Percentiles rank a stretch among this genome's conserved stretches.
phyloP scores from a whole-genome alignment of 2,113 vertebrate species.

The Leptosomus discolor region DNA sequence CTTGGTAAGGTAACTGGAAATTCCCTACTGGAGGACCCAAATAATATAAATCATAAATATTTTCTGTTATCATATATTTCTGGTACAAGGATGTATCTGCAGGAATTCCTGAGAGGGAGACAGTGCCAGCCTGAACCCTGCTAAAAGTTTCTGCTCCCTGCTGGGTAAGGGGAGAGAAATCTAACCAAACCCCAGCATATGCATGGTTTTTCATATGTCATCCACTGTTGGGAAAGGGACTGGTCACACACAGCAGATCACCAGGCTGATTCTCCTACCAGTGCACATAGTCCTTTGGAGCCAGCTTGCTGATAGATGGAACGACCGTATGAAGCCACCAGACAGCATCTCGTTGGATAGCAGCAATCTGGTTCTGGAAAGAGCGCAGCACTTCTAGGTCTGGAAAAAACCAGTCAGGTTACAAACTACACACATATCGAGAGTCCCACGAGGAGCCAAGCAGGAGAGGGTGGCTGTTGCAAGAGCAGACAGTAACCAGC shows the following conservation, averaged over 20 bases:
- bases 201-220: fast-evolving
- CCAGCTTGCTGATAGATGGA: conserved; percentile 92
- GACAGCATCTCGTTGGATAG: conserved; percentile 94
- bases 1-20: not conserved
- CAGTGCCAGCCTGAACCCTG: not conserved
- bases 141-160: not conserved
- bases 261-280: conserved; percentile 75
- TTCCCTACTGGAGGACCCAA: not conserved
- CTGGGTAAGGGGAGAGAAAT: not conserved
- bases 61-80: not conserved
- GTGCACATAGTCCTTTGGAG: conserved; percentile 94
- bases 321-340: conserved; percentile 98
- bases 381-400: conserved; percentile 90
- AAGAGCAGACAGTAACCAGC: not conserved
- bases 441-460: not conserved
- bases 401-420: conserved; percentile 60
- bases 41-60: not conserved
- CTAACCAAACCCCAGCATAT: not conserved
- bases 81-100: not conserved
- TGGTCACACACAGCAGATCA: not conserved
- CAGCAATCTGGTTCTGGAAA: conserved; percentile 96
- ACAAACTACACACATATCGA: not conserved
- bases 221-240: not conserved
- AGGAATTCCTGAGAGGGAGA: not conserved
- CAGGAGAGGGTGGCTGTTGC: not conserved